Base-by-base conservation (phyloP, 2,113 vertebrate genomes). In the Oxyruncus cristatus region DNA sequence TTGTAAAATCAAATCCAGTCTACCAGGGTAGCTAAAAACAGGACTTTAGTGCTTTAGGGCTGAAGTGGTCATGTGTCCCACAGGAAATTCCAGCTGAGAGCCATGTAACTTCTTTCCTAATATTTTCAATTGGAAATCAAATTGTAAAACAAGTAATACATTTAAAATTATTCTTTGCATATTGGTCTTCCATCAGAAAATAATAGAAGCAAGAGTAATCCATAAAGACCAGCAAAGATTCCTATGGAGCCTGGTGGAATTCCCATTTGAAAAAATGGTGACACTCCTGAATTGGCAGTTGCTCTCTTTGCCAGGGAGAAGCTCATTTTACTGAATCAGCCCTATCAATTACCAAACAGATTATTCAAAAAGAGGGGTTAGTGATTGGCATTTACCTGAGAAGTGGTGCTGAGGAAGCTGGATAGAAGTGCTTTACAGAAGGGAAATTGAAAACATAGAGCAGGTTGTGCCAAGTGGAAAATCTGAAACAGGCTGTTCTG, bases 141-240 rank as follows among this genome's bases (percentile, higher is more conserved):
- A 47, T 88, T 92, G 62, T 78, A 59, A 89, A 88, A 47, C 28
- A 85, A 88, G 39, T 72, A 88, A 85, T 88, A 59, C 14, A 30
- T 88, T 95, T 92, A 78, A 85, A 95, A 94, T 74, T 77, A 80
- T 18, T 65, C 47, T 85, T 89, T 83, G 67, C 17, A 46, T 53
- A 67, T 70, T 73, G 65, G 19, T 73, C 71, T 75, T 89, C 53
- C 49, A 89, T 75, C 32, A 86, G 55, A 94, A 96, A 93, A 82
- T 78, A 63, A 83, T 14, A 81, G 74, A 70, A 88, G 76, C 30
- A 49, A 47, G 50, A 87, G 30, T 79, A 85, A 92, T 74, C 68
- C 66, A 73, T 46, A 71, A 71, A 92, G 84, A 82, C 24, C 33
- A 59, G 63, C 59, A 56, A 77, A 79, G 35, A 80, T 85, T 90